Conservation (phyloP, 2,888 invertebrate species). For the Scrobipalpa atriplicella region DNA sequence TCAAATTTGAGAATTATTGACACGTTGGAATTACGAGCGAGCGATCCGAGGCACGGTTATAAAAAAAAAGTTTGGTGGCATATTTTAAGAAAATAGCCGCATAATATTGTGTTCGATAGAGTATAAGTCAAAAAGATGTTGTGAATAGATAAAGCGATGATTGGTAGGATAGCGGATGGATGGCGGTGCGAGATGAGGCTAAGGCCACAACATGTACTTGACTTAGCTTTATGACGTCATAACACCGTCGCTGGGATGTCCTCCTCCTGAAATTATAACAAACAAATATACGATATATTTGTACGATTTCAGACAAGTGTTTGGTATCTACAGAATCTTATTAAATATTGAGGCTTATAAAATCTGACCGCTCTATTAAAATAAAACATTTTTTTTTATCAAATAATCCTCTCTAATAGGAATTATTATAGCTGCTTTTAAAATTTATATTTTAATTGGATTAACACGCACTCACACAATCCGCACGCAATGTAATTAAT, state of each 20-base stretch:
- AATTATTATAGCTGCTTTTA: too few relatives aligned
- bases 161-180: slow-evolving; percentile 77
- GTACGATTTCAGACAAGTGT: too few relatives aligned
- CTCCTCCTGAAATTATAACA: slow-evolving; percentile 63
- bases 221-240: slow-evolving; percentile 78
- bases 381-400: too few relatives aligned
- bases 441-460: neutral
- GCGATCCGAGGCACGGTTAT: neutral
- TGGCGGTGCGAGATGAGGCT: slow-evolving; percentile 66
- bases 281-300: too few relatives aligned
- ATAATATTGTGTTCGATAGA: neutral
- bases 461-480: slow-evolving; percentile 14
- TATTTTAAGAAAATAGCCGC: slow-evolving; percentile 6
- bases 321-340: too few relatives aligned
- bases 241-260: slow-evolving; percentile 78
- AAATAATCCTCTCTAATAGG: too few relatives aligned
- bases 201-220: slow-evolving; percentile 72
- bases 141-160: slow-evolving; percentile 63
- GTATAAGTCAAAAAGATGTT: slow-evolving; percentile 39
- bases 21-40: slow-evolving; percentile 55
- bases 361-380: too few relatives aligned
- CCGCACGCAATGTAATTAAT: neutral
- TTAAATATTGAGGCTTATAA: too few relatives aligned
- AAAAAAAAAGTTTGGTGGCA: neutral
- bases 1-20: slow-evolving; percentile 35